Conservation (phyloP, 2,113 vertebrate genomes). For the Chauna torquata region DNA sequence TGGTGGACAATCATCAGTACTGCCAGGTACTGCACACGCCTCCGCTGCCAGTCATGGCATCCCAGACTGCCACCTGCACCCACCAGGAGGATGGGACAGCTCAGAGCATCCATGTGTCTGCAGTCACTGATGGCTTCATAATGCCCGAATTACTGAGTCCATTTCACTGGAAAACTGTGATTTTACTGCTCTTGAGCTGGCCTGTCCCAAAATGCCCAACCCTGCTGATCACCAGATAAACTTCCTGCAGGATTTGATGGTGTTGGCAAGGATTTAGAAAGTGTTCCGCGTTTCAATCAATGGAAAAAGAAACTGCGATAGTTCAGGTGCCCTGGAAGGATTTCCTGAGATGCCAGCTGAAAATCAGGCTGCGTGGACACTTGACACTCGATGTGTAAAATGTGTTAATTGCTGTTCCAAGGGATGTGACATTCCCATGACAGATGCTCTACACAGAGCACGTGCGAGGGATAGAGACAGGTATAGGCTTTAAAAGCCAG, state of each 20-base stretch:
- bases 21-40: neutral
- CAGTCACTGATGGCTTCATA: neutral
- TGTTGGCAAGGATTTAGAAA: neutral
- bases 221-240: neutral
- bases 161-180: neutral
- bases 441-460: neutral
- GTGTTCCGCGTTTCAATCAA: neutral
- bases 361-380: neutral
- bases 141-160: neutral
- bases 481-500: neutral
- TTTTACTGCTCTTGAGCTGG: neutral
- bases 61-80: neutral
- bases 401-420: neutral
- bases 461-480: neutral
- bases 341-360: neutral
- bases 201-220: neutral
- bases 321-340: neutral
- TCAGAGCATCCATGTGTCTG: neutral
- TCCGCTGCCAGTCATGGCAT: neutral
- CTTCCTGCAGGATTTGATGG: rapidly evolving
- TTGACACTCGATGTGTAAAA: neutral
- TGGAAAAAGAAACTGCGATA: neutral
- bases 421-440: neutral
- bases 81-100: neutral
- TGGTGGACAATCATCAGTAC: neutral